phyloP scores from a whole-genome alignment of 2,888 invertebrate genomes.

The Pristionchus exspectatus region DNA sequence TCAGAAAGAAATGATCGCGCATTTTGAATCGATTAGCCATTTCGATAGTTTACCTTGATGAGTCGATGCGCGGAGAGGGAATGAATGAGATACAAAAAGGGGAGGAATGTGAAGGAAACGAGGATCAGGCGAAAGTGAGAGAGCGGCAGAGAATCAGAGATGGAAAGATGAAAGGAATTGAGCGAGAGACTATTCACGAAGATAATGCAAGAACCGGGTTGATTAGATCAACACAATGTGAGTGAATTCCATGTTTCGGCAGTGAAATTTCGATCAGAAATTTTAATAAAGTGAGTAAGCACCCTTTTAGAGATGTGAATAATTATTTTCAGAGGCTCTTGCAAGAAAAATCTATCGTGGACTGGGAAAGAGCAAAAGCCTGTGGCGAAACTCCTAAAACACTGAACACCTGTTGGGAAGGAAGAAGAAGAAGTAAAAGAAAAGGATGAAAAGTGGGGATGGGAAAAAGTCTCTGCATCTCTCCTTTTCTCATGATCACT shows the following conservation, averaged over 20 bases:
- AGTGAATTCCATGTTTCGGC: too few relatives aligned
- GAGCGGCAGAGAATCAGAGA: neutral
- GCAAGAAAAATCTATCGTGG: too few relatives aligned
- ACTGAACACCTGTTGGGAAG: neutral
- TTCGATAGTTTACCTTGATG: constrained; percentile 34
- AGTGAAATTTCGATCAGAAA: too few relatives aligned
- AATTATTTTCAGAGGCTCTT: too few relatives aligned
- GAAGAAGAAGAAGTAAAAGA: neutral
- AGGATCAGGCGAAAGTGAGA: neutral
- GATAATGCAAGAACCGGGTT: constrained; percentile 1
- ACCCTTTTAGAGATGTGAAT: too few relatives aligned
- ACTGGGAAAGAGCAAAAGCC: neutral
- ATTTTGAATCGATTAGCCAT: constrained; percentile 33
- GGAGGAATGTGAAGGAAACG: constrained; percentile 22
- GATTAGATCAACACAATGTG: constrained; percentile 16
- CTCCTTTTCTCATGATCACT: neutral
- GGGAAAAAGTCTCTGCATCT: neutral
- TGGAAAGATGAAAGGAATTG: neutral
- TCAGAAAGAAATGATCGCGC: too few relatives aligned
- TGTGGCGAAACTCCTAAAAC: neutral
- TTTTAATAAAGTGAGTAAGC: too few relatives aligned
- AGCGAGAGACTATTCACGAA: neutral
- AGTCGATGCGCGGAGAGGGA: neutral
- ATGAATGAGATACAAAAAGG: constrained; percentile 10
- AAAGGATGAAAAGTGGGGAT: neutral